Percentiles rank a stretch among this genome's conserved stretches.
Conservation (phyloP, 1,140 invertebrate genomes). For the Agraylea sexmaculata region DNA sequence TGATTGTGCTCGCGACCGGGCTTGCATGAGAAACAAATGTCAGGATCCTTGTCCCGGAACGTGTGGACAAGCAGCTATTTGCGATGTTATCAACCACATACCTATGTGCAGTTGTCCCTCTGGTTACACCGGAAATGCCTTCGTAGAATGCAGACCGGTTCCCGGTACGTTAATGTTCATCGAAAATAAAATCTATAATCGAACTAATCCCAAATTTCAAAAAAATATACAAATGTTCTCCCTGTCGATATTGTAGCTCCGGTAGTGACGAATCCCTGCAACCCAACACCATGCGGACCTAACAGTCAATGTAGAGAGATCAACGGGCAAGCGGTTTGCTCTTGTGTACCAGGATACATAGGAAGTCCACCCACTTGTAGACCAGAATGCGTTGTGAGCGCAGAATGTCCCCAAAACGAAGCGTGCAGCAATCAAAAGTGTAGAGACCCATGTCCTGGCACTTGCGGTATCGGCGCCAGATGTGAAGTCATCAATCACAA, state of each 20-base stretch:
- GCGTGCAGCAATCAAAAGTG: constrained; percentile 53
- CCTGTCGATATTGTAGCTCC: constrained; percentile 16
- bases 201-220: neutral
- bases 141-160: constrained; percentile 55
- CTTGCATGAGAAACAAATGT: constrained; percentile 72
- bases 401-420: constrained; percentile 48
- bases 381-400: constrained; percentile 49
- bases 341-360: constrained; percentile 46
- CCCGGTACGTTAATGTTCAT: constrained; percentile 31
- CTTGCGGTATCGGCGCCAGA: constrained; percentile 48
- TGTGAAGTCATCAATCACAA: constrained; percentile 50
- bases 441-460: constrained; percentile 49
- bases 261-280: constrained; percentile 37
- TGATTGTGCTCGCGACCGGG: constrained; percentile 65
- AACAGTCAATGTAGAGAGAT: constrained; percentile 50
- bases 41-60: constrained; percentile 74
- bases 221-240: neutral
- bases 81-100: constrained; percentile 68
- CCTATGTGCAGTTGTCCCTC: constrained; percentile 63
- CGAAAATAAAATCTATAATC: constrained; percentile 25
- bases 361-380: constrained; percentile 51
- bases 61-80: constrained; percentile 68
- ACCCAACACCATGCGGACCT: constrained; percentile 48
- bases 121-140: constrained; percentile 67
- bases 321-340: constrained; percentile 44